Evolutionary conservation across 23 tunicate species (phyloP).

Genomic region (Trididemnum nubilum): DNA sequence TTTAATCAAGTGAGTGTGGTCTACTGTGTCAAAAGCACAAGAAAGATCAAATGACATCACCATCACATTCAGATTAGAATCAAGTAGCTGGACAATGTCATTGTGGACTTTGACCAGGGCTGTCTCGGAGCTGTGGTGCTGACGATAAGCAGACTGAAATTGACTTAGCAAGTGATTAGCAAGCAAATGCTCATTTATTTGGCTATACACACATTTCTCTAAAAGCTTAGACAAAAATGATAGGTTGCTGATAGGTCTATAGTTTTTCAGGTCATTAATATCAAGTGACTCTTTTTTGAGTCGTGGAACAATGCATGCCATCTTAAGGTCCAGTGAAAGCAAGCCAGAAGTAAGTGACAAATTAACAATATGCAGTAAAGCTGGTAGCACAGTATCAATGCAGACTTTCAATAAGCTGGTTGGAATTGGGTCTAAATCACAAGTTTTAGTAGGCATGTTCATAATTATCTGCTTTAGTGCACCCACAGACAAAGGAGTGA

Average conservation of each 20-base stretch:
- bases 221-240: not conserved
- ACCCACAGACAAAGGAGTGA: not conserved
- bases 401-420: not conserved
- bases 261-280: not conserved
- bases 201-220: not conserved
- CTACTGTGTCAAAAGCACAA: not conserved
- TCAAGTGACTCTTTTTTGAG: not conserved
- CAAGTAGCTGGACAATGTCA: not conserved
- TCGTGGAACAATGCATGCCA: conserved; percentile 2
- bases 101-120: not conserved
- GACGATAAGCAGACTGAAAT: not conserved
- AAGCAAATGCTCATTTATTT: not conserved
- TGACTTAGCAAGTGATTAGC: not conserved
- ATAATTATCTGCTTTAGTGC: not conserved
- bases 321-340: not conserved
- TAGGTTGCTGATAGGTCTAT: not conserved
- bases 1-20: not conserved
- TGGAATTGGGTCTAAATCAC: not conserved
- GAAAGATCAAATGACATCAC: not conserved
- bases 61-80: not conserved
- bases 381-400: not conserved
- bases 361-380: not conserved
- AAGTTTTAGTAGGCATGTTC: not conserved
- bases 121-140: not conserved
- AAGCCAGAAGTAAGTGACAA: not conserved